These are phyloP conservation scores for Meloe dianella DNA, from an alignment of 2,888 invertebrate species.

Conservation along the genomic window DNA sequence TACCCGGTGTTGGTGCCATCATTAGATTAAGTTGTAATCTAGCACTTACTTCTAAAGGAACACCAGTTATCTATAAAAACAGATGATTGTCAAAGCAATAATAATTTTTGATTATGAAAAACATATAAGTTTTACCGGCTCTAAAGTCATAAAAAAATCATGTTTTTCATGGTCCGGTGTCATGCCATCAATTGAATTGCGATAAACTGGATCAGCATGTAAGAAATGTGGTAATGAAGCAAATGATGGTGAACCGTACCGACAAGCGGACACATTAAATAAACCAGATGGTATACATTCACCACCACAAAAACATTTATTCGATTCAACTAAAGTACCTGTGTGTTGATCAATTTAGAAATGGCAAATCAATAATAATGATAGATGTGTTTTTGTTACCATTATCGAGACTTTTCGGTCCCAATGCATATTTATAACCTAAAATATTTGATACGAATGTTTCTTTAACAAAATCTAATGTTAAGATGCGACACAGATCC, in stretches of 20 bases:
- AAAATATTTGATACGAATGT: neutral
- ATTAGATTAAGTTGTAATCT: constrained; percentile 81
- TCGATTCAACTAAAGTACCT: constrained; percentile 66
- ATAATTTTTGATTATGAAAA: no score
- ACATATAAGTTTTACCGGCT: no score
- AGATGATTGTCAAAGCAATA: neutral
- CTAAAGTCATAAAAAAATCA: constrained; percentile 76
- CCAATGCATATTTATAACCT: neutral
- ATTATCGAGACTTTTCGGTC: constrained; percentile 11
- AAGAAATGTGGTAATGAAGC: constrained; percentile 86
- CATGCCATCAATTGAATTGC: constrained; percentile 71
- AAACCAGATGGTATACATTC: constrained; percentile 76
- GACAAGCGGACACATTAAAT: constrained; percentile 79
- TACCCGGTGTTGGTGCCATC: constrained; percentile 67
- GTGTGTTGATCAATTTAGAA: constrained; percentile 28
- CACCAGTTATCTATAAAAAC: constrained; percentile 68
- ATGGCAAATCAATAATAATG: no score
- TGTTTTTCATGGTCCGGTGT: constrained; percentile 72
- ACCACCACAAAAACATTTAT: constrained; percentile 76
- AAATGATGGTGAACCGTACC: constrained; percentile 82
- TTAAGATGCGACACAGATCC: constrained; percentile 76
- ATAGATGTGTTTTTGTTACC: constrained; percentile 14
- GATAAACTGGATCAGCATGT: constrained; percentile 73
- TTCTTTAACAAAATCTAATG: constrained; percentile 54
- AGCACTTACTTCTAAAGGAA: constrained; percentile 77